Percentiles rank a stretch among this genome's conserved stretches.
Conservation (phyloP, 2,888 invertebrate genomes). For the Pyrrhosoma nymphula region DNA sequence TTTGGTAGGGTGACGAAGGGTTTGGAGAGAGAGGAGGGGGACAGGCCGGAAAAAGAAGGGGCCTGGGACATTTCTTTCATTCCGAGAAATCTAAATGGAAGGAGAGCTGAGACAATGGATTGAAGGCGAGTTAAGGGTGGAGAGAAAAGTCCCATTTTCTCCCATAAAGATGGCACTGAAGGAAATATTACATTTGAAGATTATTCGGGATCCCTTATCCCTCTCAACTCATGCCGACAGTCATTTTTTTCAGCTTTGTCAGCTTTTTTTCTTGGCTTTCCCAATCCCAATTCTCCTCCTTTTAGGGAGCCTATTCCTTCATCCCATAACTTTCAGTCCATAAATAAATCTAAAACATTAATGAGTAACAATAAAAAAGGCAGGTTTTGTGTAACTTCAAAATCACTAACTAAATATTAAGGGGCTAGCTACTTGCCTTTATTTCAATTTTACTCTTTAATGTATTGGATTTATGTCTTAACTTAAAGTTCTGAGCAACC, state of each 20-base stretch:
- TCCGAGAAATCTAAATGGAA: not conserved
- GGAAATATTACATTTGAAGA: conserved; percentile 2
- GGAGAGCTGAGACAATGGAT: not conserved
- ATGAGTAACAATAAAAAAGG: too few relatives aligned
- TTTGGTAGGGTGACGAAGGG: too few relatives aligned
- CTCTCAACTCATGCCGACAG: not conserved
- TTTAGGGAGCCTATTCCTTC: too few relatives aligned
- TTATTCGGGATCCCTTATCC: not conserved
- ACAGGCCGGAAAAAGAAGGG: not conserved
- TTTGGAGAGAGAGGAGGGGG: not conserved
- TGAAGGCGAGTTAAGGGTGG: not conserved
- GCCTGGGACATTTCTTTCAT: not conserved
- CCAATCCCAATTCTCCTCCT: not conserved
- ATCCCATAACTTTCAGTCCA: too few relatives aligned
- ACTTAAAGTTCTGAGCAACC: too few relatives aligned
- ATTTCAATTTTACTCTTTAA: too few relatives aligned
- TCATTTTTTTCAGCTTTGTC: conserved; percentile 24
- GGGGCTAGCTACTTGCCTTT: too few relatives aligned
- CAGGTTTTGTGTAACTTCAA: too few relatives aligned
- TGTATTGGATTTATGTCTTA: too few relatives aligned
- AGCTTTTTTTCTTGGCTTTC: not conserved
- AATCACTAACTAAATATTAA: too few relatives aligned
- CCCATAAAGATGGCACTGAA: conserved; percentile 33
- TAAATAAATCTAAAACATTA: too few relatives aligned
- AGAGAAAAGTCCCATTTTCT: not conserved